Evolutionary conservation across 2,797 vertebrate genomes (phyloP).

Genomic region (Lacerta agilis): DNA sequence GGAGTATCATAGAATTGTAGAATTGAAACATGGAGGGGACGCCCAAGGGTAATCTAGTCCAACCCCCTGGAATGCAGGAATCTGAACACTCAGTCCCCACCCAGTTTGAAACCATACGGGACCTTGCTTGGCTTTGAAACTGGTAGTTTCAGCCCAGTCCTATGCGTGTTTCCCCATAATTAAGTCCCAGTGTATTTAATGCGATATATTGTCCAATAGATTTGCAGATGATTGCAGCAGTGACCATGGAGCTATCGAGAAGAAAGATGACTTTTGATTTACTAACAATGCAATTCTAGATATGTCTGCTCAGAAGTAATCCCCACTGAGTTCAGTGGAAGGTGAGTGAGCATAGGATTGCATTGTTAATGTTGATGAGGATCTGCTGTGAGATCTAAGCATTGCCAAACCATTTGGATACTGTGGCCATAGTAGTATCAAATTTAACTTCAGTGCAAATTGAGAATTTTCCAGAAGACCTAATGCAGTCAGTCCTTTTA

Average conservation of each 20-base stretch:
- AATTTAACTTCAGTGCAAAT: neutral
- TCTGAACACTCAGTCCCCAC: too few relatives aligned
- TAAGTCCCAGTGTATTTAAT: neutral
- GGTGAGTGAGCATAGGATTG: neutral
- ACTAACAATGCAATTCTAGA: neutral
- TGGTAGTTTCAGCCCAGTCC: neutral
- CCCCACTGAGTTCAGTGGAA: too few relatives aligned
- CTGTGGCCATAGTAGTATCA: neutral
- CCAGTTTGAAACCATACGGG: too few relatives aligned
- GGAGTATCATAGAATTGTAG: neutral
- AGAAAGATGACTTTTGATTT: neutral
- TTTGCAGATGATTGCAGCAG: neutral
- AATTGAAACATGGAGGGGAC: too few relatives aligned
- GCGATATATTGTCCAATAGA: neutral
- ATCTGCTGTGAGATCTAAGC: neutral
- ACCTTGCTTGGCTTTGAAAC: too few relatives aligned
- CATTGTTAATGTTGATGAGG: neutral
- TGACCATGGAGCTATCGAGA: neutral
- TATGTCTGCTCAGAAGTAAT: too few relatives aligned
- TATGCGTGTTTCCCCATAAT: neutral
- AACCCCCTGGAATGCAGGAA: too few relatives aligned
- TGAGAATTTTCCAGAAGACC: neutral
- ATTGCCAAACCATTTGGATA: neutral
- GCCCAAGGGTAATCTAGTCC: too few relatives aligned
- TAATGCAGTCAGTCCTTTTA: neutral